Percentiles rank a stretch among this genome's conserved stretches.
phyloP scores from a whole-genome alignment of 1,140 invertebrate genomes.

The Carposina sasakii region DNA sequence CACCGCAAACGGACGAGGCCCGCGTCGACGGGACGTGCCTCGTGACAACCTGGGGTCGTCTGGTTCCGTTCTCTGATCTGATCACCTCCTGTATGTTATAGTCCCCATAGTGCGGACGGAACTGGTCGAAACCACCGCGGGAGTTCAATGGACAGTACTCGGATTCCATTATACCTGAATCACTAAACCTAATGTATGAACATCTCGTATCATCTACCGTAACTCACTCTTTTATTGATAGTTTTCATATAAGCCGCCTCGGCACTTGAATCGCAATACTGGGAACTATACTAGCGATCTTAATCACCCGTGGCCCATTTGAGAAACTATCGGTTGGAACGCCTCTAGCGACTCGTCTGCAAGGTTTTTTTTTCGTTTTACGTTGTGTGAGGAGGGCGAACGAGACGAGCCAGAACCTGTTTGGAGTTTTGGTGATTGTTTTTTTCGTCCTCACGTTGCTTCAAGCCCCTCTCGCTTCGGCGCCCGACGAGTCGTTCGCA shows the following conservation, averaged over 20 bases:
- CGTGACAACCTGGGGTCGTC: conserved; percentile 31
- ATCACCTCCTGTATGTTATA: neutral
- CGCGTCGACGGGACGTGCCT: conserved; percentile 61
- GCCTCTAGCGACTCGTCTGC: conserved; percentile 40
- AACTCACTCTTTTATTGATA: no score
- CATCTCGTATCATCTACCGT: no score
- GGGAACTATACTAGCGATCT: conserved; percentile 36
- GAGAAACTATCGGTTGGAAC: conserved; percentile 40
- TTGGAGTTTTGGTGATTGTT: conserved; percentile 62
- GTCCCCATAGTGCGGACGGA: conserved; percentile 18
- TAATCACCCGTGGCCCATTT: conserved; percentile 45
- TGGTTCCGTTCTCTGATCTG: conserved; percentile 25
- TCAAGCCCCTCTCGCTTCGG: conserved; percentile 23
- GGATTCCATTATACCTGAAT: conserved; percentile 6
- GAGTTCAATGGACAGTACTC: conserved; percentile 30
- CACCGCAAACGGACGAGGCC: conserved; percentile 63
- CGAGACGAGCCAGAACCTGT: conserved; percentile 53
- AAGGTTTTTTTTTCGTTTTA: conserved; percentile 56
- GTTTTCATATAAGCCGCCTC: no score
- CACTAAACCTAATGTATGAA: conserved; percentile 11
- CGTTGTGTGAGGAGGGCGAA: conserved; percentile 47
- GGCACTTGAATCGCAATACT: conserved; percentile 22
- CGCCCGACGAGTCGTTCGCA: conserved; percentile 37
- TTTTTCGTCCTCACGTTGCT: conserved; percentile 48
- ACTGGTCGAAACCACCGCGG: conserved; percentile 35